phyloP scores from a whole-genome alignment of 1,140 invertebrate genomes.

The Hyposmocoma kahamanoa region DNA sequence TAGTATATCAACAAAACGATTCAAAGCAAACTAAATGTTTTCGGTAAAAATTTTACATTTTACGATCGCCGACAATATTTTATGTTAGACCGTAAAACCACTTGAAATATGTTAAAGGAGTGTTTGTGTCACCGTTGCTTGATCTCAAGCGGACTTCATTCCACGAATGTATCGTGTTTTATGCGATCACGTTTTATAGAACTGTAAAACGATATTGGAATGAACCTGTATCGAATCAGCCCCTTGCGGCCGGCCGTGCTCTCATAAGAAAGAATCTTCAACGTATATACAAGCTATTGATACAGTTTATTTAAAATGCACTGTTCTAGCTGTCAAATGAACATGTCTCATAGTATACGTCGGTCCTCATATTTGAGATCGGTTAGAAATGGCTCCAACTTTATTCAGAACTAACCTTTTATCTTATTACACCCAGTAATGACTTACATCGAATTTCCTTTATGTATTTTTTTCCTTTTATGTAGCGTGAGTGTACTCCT shows the following conservation, averaged over 20 bases:
- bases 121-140: constrained; percentile 23
- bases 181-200: not conserved
- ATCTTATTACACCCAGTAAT: not conserved
- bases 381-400: too few relatives aligned
- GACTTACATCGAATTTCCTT: not conserved
- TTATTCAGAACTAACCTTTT: not conserved
- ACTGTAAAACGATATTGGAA: not conserved
- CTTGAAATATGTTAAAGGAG: constrained; percentile 30
- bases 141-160: constrained; percentile 23
- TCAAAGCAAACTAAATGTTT: not conserved
- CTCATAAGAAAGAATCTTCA: not conserved
- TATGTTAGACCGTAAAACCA: constrained; percentile 37
- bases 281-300: too few relatives aligned
- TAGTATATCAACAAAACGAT: not conserved
- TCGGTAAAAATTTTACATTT: constrained; percentile 24
- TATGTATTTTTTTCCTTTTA: not conserved
- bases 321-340: too few relatives aligned
- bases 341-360: too few relatives aligned
- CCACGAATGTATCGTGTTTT: not conserved
- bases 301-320: too few relatives aligned
- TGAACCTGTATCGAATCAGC: not conserved
- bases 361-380: too few relatives aligned
- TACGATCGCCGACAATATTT: constrained; percentile 39
- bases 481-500: not conserved
- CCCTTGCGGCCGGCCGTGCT: not conserved